phyloP scores from a whole-genome alignment of 2,888 invertebrate species.

The Lottia scabra region DNA sequence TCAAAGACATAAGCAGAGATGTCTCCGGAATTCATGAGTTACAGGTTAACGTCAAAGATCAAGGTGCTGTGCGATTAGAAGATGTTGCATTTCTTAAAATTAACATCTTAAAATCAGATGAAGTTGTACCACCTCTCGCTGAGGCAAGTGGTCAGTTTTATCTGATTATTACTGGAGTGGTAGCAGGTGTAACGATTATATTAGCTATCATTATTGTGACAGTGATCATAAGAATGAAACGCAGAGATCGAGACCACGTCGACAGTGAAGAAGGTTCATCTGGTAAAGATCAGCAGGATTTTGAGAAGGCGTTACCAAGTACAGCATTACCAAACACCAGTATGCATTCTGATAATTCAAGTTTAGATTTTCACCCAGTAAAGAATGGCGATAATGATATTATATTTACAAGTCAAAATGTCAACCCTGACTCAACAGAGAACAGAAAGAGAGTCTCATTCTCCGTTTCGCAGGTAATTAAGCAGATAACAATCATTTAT shows the following conservation, averaged over 20 bases:
- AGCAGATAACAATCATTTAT: no score
- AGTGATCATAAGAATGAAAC: slow-evolving; percentile 53
- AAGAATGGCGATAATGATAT: background rate
- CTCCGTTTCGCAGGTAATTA: background rate
- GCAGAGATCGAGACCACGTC: slow-evolving; percentile 38
- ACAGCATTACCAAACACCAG: background rate
- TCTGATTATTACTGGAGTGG: slow-evolving; percentile 49
- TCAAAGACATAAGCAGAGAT: slow-evolving; percentile 81
- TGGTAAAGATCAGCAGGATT: slow-evolving; percentile 35
- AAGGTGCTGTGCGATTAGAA: slow-evolving; percentile 81
- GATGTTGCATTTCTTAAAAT: slow-evolving; percentile 25
- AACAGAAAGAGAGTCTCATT: background rate
- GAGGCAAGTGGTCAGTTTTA: slow-evolving; percentile 20
- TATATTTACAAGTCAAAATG: background rate
- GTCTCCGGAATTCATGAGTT: slow-evolving; percentile 78
- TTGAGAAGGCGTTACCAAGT: background rate
- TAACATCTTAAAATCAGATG: slow-evolving; percentile 30
- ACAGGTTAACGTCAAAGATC: slow-evolving; percentile 89
- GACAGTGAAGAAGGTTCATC: slow-evolving; percentile 16
- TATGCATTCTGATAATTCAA: background rate
- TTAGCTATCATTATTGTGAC: slow-evolving; percentile 57
- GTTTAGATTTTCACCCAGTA: background rate
- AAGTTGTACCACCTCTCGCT: slow-evolving; percentile 20
- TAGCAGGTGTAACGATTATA: slow-evolving; percentile 54
- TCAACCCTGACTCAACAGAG: background rate